phyloP scores from a whole-genome alignment of 2,888 invertebrate species.

The Eupithecia subumbrata region DNA sequence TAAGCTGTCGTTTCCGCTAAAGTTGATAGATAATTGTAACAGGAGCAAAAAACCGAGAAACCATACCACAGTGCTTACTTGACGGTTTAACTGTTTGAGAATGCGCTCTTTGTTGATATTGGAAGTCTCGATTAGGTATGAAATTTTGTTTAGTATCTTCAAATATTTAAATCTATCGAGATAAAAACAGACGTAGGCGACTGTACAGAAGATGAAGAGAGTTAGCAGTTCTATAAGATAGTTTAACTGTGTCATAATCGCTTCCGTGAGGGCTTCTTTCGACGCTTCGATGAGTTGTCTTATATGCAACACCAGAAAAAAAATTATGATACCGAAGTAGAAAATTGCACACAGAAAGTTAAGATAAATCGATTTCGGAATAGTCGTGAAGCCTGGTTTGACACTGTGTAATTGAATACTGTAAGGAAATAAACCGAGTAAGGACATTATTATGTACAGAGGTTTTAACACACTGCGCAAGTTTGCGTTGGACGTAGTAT shows the following conservation, averaged over 20 bases:
- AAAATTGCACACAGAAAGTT: constrained; percentile 61
- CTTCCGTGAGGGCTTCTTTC: constrained; percentile 56
- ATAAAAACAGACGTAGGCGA: constrained; percentile 60
- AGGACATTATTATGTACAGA: constrained; percentile 51
- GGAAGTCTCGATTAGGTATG: constrained; percentile 51
- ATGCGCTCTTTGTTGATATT: constrained; percentile 47
- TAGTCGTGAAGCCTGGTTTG: constrained; percentile 49
- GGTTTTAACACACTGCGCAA: constrained; percentile 56
- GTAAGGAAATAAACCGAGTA: constrained; percentile 60
- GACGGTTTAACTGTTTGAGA: constrained; percentile 51
- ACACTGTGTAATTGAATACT: constrained; percentile 50
- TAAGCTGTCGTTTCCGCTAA: constrained; percentile 55
- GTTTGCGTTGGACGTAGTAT: constrained; percentile 28
- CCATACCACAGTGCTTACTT: constrained; percentile 51
- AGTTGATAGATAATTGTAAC: constrained; percentile 60
- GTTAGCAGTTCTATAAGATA: constrained; percentile 63
- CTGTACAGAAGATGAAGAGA: constrained; percentile 52
- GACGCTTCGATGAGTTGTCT: constrained; percentile 51
- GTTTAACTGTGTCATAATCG: constrained; percentile 64
- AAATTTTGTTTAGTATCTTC: constrained; percentile 61
- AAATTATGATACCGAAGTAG: constrained; percentile 50
- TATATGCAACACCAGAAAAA: constrained; percentile 60
- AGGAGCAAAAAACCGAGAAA: constrained; percentile 48
- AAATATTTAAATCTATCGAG: constrained; percentile 59
- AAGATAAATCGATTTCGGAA: constrained; percentile 63